phyloP scores from a whole-genome alignment of 2,888 invertebrate species.

The Aphidoletes aphidimyza region DNA sequence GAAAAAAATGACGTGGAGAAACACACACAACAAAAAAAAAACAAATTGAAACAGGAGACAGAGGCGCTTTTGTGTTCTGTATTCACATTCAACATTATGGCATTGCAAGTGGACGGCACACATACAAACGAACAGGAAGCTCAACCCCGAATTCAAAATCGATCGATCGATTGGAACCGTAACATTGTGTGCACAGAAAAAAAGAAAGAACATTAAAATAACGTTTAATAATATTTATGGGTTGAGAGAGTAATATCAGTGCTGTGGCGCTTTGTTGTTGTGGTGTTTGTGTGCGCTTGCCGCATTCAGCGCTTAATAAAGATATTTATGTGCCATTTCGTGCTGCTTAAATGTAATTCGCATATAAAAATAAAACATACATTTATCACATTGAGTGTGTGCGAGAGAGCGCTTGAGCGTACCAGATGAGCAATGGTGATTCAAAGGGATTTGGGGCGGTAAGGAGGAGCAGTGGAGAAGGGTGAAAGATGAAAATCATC shows the following conservation, averaged over 20 bases:
- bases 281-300: background rate
- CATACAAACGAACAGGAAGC: background rate
- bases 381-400: background rate
- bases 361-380: conserved; percentile 44
- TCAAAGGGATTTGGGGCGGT: no score
- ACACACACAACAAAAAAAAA: background rate
- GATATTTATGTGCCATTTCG: conserved; percentile 41
- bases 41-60: background rate
- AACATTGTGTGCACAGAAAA: background rate
- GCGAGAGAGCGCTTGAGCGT: background rate
- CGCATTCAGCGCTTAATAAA: conserved; percentile 12
- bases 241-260: background rate
- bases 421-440: background rate
- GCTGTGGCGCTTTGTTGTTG: background rate
- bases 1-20: no score
- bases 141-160: background rate
- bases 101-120: background rate
- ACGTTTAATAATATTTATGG: conserved; percentile 33
- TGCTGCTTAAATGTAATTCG: conserved; percentile 29
- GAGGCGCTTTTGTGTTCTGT: background rate
- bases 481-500: background rate
- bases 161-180: background rate
- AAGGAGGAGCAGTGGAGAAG: no score
- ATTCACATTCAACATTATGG: no score
- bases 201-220: conserved; percentile 23